Percentiles rank a stretch among this genome's conserved stretches.
Evolutionary conservation across 30 jellyfish, hydroid and myxozoan species (phyloP).

Genomic region (Nemopilema nomurai): DNA sequence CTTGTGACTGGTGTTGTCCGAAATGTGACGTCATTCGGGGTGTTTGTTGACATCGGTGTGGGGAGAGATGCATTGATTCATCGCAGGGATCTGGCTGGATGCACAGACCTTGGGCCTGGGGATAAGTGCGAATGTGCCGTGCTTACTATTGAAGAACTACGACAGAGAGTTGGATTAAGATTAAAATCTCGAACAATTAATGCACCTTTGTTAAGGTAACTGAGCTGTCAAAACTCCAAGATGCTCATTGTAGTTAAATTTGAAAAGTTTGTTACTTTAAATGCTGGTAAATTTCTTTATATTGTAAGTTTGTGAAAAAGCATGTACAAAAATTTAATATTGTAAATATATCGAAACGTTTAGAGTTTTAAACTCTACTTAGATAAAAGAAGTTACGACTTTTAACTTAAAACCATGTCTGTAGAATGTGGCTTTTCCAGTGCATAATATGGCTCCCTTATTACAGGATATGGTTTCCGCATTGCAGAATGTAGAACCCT

Average conservation of each 20-base stretch:
- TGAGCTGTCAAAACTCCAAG: not conserved
- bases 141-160: slow-evolving; percentile 36
- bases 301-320: no score
- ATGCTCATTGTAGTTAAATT: not conserved
- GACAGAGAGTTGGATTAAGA: slow-evolving; percentile 62
- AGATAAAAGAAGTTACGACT: no score
- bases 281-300: no score
- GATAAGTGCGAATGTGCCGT: slow-evolving; percentile 88
- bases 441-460: no score
- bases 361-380: no score
- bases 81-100: slow-evolving; percentile 41
- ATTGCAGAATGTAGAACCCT: no score
- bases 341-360: no score
- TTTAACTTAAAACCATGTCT: no score
- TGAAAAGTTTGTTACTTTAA: not conserved
- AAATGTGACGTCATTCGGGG: slow-evolving; percentile 91
- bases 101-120: slow-evolving; percentile 80
- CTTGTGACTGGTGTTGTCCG: slow-evolving; percentile 76
- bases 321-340: no score
- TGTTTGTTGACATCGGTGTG: slow-evolving; percentile 83
- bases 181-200: not conserved
- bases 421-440: no score
- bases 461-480: no score
- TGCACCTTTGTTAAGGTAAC: slow-evolving; percentile 15
- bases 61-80: slow-evolving; percentile 68